Evolutionary conservation across 2,888 invertebrate genomes (phyloP), one percentile per base, ranked within the genome.

Genomic region (Eudemis profundana): DNA sequence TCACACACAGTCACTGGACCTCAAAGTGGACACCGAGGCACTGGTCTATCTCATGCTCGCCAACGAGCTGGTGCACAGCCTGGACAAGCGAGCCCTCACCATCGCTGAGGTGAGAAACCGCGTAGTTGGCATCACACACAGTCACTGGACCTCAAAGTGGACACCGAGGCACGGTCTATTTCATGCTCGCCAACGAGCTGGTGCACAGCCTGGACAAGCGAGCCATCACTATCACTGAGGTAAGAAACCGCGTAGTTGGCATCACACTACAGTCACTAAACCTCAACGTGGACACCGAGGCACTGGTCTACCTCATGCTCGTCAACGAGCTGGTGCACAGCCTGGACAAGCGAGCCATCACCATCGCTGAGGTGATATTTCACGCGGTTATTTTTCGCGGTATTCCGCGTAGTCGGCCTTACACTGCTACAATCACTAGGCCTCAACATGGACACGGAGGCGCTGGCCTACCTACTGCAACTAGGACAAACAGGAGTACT

Each of bases 1-100:
- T n/a, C n/a, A n/a, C n/a, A n/a, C n/a, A n/a, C n/a, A n/a, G n/a
- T n/a, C n/a, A n/a, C n/a, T n/a, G n/a, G 98, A 98, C 0, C 88
- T 99, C 46, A 97, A 97, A 82, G 98, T 98, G 0, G 99, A 99
- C 90, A 98, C 98, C 0, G 99, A 99, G 83, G 98, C 99, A 0
- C 86, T 99, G 0, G 95, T 97, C 29, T 99, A 99, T 87, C 92
- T 99, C 68, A 98, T 97, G 95, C 84, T 99, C 66, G 97, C 99
- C 42, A 99, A 99, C 90, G 92, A 98, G 77, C 94, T 98, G 84
- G 86, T 98, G 2, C 99, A 99, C 84, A 90, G 89, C 33, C 84
- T 96, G 19, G 96, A 97, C 86, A 94, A 93, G 3, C 93, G 96
- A 64, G 93, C 95, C 4, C 94, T 98, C 66, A 99, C 99, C n/a